Base-by-base conservation (phyloP, 2,888 invertebrate species). In the Thecocarcelia acutangulata region DNA sequence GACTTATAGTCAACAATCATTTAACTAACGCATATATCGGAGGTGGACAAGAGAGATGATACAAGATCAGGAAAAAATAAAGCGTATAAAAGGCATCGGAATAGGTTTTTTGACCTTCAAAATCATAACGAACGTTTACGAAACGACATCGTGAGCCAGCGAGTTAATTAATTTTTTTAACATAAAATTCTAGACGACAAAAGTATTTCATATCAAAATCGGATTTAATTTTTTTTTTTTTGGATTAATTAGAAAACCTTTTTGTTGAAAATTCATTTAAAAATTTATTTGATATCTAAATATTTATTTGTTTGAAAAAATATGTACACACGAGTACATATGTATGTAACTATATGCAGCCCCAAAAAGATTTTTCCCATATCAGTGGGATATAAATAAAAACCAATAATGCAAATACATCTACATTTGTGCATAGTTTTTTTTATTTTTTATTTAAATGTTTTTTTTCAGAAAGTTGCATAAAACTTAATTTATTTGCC, bases 401-500 rank as follows among this genome's bases (percentile, higher is more conserved):
- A 3, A 15, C 2, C 11, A 11, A 73, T 2, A 75, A 63, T 28
- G 42, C 21, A 69, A 66, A 56, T 46, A 9, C n/a, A 69, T 17
- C 33, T 33, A 8, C 33, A 33, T 33, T 9, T 33, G 9, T 33
- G 9, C 9, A 33, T 33, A 33, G 9, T 12, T n/a, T 50, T 44
- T 56, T 40, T 13, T 56, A n/a, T 40, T 70, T 70, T 77, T 58
- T 64, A 72, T 64, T 78, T 66, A 66, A 78, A 72, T 72, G 52
- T n/a, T 59, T 59, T 78, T n/a, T 78, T 44, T 11, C 17, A 52
- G 44, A 37, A 44, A 66, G 66, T 52, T 73, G 72, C 72, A 78
- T 72, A 66, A 54, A 72, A 72, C 24, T 78, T 52, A 52, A 73
- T 73, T 73, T 52, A 79, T 79, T 79, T 79, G 52, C 37, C 8